These are phyloP conservation scores for Penaeus indicus DNA, from an alignment of 1,140 invertebrate species.

Conservation along the genomic window DNA sequence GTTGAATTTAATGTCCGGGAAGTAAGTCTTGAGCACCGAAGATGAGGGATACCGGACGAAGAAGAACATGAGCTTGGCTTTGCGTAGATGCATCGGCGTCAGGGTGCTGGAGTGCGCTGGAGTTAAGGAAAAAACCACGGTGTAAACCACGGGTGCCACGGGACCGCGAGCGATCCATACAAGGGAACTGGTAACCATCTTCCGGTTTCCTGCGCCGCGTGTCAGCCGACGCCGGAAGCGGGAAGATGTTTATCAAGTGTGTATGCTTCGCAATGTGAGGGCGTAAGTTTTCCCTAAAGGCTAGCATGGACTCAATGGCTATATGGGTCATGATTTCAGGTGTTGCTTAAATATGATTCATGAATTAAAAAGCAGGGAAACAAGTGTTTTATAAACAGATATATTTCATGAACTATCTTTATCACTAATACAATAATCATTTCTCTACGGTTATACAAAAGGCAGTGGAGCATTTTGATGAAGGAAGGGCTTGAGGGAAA, in stretches of 20 bases:
- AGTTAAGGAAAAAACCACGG: constrained; percentile 79
- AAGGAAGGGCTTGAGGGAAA: no score
- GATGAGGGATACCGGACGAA: constrained; percentile 99
- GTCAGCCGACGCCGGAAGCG: background rate
- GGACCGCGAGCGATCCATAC: constrained; percentile 39
- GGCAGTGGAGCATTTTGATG: no score
- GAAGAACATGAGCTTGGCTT: constrained; percentile 99
- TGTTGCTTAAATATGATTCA: no score
- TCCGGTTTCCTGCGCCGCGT: constrained; percentile 3
- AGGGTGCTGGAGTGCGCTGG: constrained; percentile 91
- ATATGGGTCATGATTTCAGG: no score
- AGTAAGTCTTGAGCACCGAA: constrained; percentile 98
- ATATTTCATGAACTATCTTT: no score
- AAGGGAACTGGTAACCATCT: constrained; percentile 14
- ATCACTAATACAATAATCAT: no score
- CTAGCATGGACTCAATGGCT: no score
- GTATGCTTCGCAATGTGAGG: constrained; percentile 43
- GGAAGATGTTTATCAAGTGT: constrained; percentile 44
- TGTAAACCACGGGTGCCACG: constrained; percentile 12
- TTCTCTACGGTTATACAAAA: no score
- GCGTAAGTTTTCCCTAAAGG: background rate
- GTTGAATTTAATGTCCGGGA: constrained; percentile 99
- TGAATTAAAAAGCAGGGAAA: no score
- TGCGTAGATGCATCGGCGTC: constrained; percentile 99
- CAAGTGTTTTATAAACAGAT: no score